These are phyloP conservation scores for Chrysolina americana DNA, from an alignment of 2,888 invertebrate species.

Conservation along the genomic window DNA sequence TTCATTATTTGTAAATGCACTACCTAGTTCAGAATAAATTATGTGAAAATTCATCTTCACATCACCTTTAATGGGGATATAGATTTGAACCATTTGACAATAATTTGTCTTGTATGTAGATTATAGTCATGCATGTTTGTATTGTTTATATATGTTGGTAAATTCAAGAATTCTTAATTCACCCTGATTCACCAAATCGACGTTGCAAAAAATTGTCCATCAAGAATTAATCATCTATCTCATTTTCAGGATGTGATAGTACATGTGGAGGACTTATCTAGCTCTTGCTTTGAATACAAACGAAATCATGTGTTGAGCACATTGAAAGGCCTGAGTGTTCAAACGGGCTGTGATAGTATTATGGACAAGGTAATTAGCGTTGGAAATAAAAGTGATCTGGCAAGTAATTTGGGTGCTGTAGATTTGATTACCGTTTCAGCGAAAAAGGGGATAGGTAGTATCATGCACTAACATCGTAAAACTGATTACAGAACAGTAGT, in stretches of 20 bases:
- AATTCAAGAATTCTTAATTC: too few species aligned
- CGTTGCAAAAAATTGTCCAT: too few species aligned
- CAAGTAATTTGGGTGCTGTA: slow-evolving; percentile 53
- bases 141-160: too few species aligned
- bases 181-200: too few species aligned
- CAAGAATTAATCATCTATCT: slow-evolving; percentile 6
- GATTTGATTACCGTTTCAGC: slow-evolving; percentile 66
- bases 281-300: slow-evolving; percentile 80
- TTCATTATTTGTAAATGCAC: too few species aligned
- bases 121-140: too few species aligned
- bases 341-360: slow-evolving; percentile 67
- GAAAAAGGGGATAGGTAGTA: slow-evolving; percentile 57
- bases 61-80: too few species aligned
- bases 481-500: neutral
- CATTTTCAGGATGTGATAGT: slow-evolving; percentile 80
- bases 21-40: too few species aligned
- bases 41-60: too few species aligned
- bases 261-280: slow-evolving; percentile 85
- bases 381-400: slow-evolving; percentile 82
- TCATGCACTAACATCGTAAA: neutral
- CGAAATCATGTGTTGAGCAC: slow-evolving; percentile 79
- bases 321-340: slow-evolving; percentile 72
- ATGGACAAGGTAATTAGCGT: slow-evolving; percentile 76
- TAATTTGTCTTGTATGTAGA: too few species aligned
- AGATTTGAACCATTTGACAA: too few species aligned